These are phyloP conservation scores for Pseudoatta argentina DNA, from an alignment of 1,140 invertebrate genomes.

Conservation along the genomic window DNA sequence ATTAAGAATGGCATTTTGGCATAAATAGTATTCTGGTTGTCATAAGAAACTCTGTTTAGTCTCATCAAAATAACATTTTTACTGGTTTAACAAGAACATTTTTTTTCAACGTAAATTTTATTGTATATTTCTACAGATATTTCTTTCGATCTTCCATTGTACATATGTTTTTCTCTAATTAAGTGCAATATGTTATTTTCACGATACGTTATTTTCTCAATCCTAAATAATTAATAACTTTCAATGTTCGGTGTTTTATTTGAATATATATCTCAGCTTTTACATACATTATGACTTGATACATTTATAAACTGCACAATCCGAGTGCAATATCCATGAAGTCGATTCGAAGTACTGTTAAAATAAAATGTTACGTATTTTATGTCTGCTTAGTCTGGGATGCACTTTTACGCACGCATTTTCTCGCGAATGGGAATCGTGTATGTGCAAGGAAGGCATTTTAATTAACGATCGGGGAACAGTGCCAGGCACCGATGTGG, in stretches of 20 bases:
- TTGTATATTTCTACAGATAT: not conserved
- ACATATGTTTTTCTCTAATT: not conserved
- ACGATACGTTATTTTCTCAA: not conserved
- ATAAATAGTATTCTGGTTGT: no score
- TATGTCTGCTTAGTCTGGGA: not conserved
- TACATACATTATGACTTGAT: not conserved
- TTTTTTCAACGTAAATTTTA: not conserved
- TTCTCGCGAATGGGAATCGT: constrained; percentile 21
- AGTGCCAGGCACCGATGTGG: constrained; percentile 71
- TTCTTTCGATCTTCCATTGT: not conserved
- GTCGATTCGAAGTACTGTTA: not conserved
- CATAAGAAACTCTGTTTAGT: no score
- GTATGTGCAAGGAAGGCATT: constrained; percentile 68
- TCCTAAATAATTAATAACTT: not conserved
- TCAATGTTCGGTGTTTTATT: not conserved
- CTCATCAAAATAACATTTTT: no score
- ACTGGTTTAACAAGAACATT: no score
- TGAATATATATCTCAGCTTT: not conserved
- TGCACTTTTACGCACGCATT: not conserved
- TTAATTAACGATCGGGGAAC: constrained; percentile 80
- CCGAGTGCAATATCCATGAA: not conserved
- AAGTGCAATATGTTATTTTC: not conserved
- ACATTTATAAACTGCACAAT: not conserved
- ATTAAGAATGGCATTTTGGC: no score
- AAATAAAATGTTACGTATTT: not conserved